Conservation (phyloP, 2,797 vertebrate genomes). For the Argentina silus region DNA sequence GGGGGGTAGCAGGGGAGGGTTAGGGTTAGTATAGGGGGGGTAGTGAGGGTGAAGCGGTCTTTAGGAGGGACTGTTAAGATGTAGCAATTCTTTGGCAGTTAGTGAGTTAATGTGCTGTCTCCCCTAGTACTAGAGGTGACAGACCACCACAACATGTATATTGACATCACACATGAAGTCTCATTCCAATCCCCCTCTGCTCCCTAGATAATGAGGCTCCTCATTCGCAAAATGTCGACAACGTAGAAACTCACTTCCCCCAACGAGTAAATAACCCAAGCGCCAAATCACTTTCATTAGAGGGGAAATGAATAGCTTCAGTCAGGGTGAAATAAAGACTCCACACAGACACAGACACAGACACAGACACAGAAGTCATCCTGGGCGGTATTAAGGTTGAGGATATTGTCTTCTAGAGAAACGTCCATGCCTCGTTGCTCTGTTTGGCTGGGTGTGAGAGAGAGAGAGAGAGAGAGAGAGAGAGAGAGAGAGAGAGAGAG, state of each 20-base stretch:
- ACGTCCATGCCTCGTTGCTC: conserved; percentile 66
- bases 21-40: too few species aligned
- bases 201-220: conserved; percentile 14
- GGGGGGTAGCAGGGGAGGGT: too few species aligned
- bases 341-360: conserved; percentile 30
- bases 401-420: conserved; percentile 71
- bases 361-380: conserved; percentile 42
- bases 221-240: conserved; percentile 4
- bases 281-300: conserved; percentile 37
- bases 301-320: conserved; percentile 52
- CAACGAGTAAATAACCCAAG: conserved; percentile 27
- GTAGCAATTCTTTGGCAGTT: too few species aligned
- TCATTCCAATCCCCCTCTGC: conserved; percentile 36
- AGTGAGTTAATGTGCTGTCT: background rate
- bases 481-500: too few species aligned
- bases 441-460: conserved; percentile 70
- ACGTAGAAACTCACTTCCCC: conserved; percentile 7
- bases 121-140: background rate
- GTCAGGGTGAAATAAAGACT: conserved; percentile 43
- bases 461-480: conserved; percentile 30
- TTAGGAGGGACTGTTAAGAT: too few species aligned
- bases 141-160: conserved; percentile 12
- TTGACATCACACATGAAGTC: conserved; percentile 21
- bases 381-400: conserved; percentile 67
- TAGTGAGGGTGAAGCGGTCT: too few species aligned